Conservation (phyloP, 2,797 vertebrate species). For the Alca torda region DNA sequence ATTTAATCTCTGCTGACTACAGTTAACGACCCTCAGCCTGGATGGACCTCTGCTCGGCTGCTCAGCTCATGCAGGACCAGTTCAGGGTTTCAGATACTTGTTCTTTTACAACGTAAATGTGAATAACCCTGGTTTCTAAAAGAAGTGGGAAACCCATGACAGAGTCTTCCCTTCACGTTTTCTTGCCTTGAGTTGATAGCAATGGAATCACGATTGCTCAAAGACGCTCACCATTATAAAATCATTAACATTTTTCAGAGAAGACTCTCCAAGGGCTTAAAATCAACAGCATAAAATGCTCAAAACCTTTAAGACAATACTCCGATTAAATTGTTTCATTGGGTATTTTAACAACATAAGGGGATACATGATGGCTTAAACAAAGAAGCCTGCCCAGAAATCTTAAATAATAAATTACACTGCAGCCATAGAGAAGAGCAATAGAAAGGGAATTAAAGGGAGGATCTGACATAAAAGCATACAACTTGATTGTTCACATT, state of each 20-base stretch:
- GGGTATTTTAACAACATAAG: background rate
- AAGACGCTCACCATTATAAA: background rate
- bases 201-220: background rate
- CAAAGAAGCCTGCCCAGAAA: background rate
- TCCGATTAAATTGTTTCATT: background rate
- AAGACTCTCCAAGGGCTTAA: background rate
- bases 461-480: background rate
- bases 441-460: background rate
- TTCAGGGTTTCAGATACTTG: background rate
- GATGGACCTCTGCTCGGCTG: accelerated
- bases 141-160: background rate
- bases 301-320: background rate
- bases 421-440: background rate
- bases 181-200: background rate
- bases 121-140: background rate
- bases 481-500: background rate
- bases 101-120: background rate
- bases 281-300: background rate
- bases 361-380: background rate
- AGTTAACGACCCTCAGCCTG: background rate
- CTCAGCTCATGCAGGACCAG: background rate
- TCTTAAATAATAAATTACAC: background rate
- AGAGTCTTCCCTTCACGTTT: background rate
- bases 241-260: background rate
- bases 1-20: background rate